These are phyloP conservation scores for Operophtera brumata DNA, from an alignment of 2,888 invertebrate species.

Conservation along the genomic window DNA sequence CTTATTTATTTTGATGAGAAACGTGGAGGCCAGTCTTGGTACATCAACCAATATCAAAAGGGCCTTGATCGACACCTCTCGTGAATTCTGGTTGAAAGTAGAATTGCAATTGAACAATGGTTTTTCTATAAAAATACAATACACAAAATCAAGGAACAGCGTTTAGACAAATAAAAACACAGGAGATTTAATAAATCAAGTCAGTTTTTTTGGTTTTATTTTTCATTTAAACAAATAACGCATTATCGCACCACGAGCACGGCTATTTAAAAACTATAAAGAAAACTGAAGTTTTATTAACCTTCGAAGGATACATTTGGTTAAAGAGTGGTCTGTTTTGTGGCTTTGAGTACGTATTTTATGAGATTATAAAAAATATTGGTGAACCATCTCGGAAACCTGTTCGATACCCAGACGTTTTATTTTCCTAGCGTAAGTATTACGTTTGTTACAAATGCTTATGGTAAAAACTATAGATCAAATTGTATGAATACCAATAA, in stretches of 20 bases:
- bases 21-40: too few species aligned
- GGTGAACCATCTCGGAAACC: conserved; percentile 15
- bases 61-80: too few species aligned
- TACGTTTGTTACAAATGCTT: conserved; percentile 4
- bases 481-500: too few species aligned
- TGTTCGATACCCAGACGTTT: neutral
- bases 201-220: conserved; percentile 5
- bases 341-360: conserved; percentile 49
- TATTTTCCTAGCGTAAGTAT: conserved; percentile 8
- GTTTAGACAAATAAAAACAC: conserved; percentile 32
- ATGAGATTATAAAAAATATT: conserved; percentile 66
- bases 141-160: too few species aligned
- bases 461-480: neutral
- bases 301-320: conserved; percentile 56
- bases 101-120: neutral
- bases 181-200: conserved; percentile 11
- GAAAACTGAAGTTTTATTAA: conserved; percentile 52
- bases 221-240: conserved; percentile 24
- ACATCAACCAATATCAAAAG: too few species aligned
- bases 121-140: neutral
- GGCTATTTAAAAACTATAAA: conserved; percentile 34
- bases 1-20: too few species aligned
- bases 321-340: conserved; percentile 41
- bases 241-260: conserved; percentile 35
- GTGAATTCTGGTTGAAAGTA: too few species aligned